Percentiles rank a stretch among this genome's conserved stretches.
These are phyloP conservation scores for Brachionus rotundiformis DNA, from an alignment of 1,140 invertebrate species.

Conservation along the genomic window DNA sequence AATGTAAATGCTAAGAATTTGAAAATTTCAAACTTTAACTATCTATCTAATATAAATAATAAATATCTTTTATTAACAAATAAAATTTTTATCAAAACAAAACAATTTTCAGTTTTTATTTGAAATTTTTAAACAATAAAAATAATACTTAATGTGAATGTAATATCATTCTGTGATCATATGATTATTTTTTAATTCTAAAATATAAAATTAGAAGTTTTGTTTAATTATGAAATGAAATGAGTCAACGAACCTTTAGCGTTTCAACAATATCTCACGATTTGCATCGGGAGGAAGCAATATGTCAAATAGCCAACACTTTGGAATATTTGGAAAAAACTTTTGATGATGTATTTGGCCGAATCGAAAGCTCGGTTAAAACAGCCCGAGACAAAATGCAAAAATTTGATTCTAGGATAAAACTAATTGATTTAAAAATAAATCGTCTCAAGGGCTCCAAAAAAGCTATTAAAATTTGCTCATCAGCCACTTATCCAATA, in stretches of 20 bases:
- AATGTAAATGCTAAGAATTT: too few species aligned
- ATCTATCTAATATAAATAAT: too few species aligned
- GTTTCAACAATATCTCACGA: constrained; percentile 49
- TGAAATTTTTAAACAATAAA: background rate
- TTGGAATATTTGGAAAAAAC: constrained; percentile 40
- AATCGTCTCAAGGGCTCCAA: constrained; percentile 31
- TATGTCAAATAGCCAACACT: constrained; percentile 43
- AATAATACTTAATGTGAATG: background rate
- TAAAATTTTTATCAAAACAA: too few species aligned
- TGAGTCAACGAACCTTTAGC: constrained; percentile 32
- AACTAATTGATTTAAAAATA: constrained; percentile 40
- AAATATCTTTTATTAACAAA: too few species aligned
- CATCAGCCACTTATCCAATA: constrained; percentile 32
- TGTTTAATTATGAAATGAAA: constrained; percentile 33
- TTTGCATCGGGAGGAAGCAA: constrained; percentile 23
- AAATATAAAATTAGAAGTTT: background rate
- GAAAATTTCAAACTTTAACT: too few species aligned
- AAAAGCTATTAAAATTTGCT: constrained; percentile 47
- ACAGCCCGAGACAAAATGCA: constrained; percentile 26
- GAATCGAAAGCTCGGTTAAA: background rate
- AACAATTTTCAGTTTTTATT: background rate
- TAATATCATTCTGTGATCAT: background rate
- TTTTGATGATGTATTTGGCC: constrained; percentile 24
- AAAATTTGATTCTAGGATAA: constrained; percentile 31
- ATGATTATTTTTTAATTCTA: constrained; percentile 1